Conservation (phyloP, 2,113 vertebrate genomes). For the Marmota monax region DNA sequence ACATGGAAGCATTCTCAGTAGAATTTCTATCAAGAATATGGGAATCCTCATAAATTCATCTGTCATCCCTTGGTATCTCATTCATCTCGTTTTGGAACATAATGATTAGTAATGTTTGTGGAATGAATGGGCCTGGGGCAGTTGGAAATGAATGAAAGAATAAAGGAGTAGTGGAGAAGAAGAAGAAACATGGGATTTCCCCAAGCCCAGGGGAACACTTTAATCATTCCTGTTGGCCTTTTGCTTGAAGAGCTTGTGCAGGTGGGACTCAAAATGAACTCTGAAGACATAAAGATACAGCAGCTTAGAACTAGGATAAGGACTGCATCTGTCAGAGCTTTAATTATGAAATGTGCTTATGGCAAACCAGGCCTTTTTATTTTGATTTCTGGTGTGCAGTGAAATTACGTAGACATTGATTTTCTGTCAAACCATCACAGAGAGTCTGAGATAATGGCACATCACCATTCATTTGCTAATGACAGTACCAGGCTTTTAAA, state of each 20-base stretch:
- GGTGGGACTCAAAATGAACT: slow-evolving; percentile 51
- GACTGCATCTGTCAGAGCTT: background rate
- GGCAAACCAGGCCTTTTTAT: slow-evolving; percentile 56
- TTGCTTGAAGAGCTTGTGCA: slow-evolving; percentile 28
- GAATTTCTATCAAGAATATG: background rate
- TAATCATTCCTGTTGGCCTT: slow-evolving; percentile 55
- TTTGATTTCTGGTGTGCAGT: slow-evolving; percentile 63
- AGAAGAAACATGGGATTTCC: slow-evolving; percentile 34
- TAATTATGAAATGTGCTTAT: slow-evolving; percentile 42
- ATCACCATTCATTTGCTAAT: slow-evolving; percentile 29
- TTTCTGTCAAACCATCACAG: slow-evolving; percentile 56
- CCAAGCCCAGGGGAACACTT: slow-evolving; percentile 35
- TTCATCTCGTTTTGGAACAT: background rate
- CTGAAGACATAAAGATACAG: slow-evolving; percentile 52
- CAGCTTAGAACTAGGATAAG: background rate
- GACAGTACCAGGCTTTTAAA: slow-evolving; percentile 27
- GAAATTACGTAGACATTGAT: slow-evolving; percentile 46
- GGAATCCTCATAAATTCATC: background rate
- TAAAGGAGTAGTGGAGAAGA: background rate
- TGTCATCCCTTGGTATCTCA: background rate
- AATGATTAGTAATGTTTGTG: slow-evolving; percentile 40
- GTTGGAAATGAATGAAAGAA: slow-evolving; percentile 44
- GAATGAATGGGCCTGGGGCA: slow-evolving; percentile 45
- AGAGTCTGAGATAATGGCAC: slow-evolving; percentile 22
- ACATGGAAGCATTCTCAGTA: background rate